phyloP scores from a whole-genome alignment of 1,140 invertebrate species.

The Calephelis virginiensis region DNA sequence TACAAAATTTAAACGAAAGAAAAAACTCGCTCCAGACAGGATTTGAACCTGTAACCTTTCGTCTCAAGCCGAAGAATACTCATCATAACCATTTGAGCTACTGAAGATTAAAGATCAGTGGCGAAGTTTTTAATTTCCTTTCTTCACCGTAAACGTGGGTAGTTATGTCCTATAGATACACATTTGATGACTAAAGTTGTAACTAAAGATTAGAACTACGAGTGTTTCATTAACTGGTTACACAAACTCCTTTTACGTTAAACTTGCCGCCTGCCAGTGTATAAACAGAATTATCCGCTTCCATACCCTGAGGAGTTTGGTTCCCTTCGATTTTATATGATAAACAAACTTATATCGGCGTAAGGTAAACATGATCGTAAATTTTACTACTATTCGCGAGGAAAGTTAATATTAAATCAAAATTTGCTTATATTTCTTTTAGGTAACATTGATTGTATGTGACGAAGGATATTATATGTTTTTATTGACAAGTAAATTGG shows the following conservation, averaged over 20 bases:
- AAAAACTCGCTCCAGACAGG: too few relatives aligned
- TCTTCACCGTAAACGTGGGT: too few relatives aligned
- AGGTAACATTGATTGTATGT: slow-evolving; percentile 2
- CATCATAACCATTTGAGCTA: too few relatives aligned
- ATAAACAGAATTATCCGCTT: slow-evolving; percentile 56
- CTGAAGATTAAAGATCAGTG: too few relatives aligned
- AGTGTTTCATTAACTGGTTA: slow-evolving; percentile 35
- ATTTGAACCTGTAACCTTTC: too few relatives aligned
- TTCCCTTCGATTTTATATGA: slow-evolving; percentile 51
- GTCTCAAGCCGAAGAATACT: too few relatives aligned
- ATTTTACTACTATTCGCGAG: slow-evolving; percentile 54
- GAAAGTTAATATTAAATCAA: slow-evolving; percentile 52
- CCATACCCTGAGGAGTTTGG: slow-evolving; percentile 34
- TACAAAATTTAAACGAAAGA: too few relatives aligned
- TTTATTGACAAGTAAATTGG: too few relatives aligned
- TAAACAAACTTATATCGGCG: slow-evolving; percentile 62
- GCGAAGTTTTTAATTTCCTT: slow-evolving; percentile 17
- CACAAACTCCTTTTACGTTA: slow-evolving; percentile 33
- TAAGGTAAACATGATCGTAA: slow-evolving; percentile 64
- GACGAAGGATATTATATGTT: neutral
- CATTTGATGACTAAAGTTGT: too few relatives aligned
- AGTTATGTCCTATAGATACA: too few relatives aligned
- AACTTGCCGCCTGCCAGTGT: slow-evolving; percentile 45
- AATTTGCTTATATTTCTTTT: slow-evolving; percentile 39
- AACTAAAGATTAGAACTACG: neutral